phyloP scores from a whole-genome alignment of 2,888 invertebrate species.

The Lasioglossum malachurum region DNA sequence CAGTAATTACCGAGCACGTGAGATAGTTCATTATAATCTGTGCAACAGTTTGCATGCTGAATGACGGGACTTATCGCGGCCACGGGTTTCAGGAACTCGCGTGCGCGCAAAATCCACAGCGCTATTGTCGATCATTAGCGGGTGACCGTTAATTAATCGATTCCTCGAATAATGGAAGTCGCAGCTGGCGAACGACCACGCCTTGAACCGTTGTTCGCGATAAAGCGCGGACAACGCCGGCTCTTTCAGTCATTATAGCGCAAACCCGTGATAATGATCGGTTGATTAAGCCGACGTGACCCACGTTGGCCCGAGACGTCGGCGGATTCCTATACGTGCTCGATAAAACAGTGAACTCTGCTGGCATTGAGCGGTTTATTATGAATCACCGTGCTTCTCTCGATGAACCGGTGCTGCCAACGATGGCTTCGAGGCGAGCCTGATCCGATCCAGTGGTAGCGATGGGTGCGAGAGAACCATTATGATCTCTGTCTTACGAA shows the following conservation, averaged over 20 bases:
- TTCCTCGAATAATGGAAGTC: constrained; percentile 55
- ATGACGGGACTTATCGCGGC: not conserved
- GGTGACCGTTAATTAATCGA: constrained; percentile 68
- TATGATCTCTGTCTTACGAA: not conserved
- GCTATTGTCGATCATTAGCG: constrained; percentile 56
- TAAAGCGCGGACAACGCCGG: constrained; percentile 46
- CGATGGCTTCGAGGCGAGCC: not conserved
- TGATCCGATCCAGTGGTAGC: not conserved
- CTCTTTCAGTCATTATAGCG: constrained; percentile 59
- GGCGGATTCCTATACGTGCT: constrained; percentile 57
- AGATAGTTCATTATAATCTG: not conserved
- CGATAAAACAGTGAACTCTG: constrained; percentile 66
- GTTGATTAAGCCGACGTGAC: constrained; percentile 59
- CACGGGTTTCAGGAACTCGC: constrained; percentile 24
- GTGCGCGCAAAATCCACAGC: constrained; percentile 28
- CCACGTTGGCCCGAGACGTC: constrained; percentile 63
- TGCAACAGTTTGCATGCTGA: not conserved
- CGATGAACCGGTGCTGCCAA: not conserved
- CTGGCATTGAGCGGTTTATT: constrained; percentile 54
- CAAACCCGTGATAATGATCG: constrained; percentile 67
- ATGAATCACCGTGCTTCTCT: constrained; percentile 59
- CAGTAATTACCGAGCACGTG: not conserved
- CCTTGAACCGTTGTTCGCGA: constrained; percentile 58
- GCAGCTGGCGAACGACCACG: constrained; percentile 51
- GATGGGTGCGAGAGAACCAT: not conserved